Percentiles rank a stretch among this genome's conserved stretches.
These are phyloP conservation scores for Cancer borealis DNA, from an alignment of 2,888 invertebrate genomes.

Conservation along the genomic window DNA sequence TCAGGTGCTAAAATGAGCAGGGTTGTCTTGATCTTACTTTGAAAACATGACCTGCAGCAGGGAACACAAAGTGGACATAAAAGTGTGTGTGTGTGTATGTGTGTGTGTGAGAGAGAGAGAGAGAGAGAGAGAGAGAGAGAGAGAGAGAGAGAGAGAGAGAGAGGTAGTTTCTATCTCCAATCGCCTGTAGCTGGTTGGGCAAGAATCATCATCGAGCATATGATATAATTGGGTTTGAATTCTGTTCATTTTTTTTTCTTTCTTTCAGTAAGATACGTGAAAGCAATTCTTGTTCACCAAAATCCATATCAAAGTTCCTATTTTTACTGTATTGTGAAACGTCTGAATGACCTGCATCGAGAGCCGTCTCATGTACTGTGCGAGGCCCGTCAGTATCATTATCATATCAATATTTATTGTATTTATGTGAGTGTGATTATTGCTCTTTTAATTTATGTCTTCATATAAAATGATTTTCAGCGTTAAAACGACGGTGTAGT, in stretches of 20 bases:
- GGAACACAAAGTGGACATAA: neutral
- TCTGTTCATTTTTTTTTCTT: neutral
- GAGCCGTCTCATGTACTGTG: neutral
- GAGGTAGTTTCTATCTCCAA: neutral
- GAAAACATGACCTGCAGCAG: neutral
- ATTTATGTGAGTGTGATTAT: conserved; percentile 46
- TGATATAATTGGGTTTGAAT: neutral
- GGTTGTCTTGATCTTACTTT: neutral
- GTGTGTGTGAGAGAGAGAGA: neutral
- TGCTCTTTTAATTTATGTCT: conserved; percentile 24
- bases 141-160: neutral
- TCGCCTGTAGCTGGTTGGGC: neutral
- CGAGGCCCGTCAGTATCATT: neutral
- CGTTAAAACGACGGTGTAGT: neutral
- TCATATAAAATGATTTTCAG: conserved; percentile 33
- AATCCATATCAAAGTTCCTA: conserved; percentile 33
- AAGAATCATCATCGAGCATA: neutral
- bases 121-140: neutral
- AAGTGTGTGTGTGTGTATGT: neutral
- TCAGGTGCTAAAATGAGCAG: conserved; percentile 26
- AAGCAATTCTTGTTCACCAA: conserved; percentile 4
- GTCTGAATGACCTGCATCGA: neutral
- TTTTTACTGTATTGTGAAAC: conserved; percentile 36
- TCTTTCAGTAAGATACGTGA: conserved; percentile 17
- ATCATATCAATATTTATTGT: conserved; percentile 46